phyloP scores from a whole-genome alignment of 2,888 invertebrate species.

The Heliothis peltigera region DNA sequence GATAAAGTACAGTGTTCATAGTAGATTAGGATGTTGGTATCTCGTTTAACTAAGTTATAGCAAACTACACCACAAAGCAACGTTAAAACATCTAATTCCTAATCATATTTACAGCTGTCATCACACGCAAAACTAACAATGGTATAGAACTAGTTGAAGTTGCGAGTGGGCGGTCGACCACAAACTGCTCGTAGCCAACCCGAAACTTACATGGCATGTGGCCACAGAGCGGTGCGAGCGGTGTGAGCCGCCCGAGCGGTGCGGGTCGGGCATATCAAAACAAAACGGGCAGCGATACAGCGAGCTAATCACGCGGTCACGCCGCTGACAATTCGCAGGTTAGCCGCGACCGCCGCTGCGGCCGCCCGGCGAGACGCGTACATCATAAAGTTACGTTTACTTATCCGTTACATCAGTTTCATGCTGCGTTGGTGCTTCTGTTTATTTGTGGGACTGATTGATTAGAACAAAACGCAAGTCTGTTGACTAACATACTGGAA shows the following conservation, averaged over 20 bases:
- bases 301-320: constrained; percentile 79
- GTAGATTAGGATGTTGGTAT: neutral
- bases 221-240: constrained; percentile 60
- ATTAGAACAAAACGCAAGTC: neutral
- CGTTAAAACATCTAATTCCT: constrained; percentile 21
- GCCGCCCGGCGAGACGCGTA: constrained; percentile 42
- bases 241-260: constrained; percentile 53
- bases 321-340: constrained; percentile 32
- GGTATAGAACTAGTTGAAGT: constrained; percentile 61
- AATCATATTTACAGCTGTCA: constrained; percentile 48
- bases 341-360: constrained; percentile 15
- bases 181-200: constrained; percentile 75
- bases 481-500: no score
- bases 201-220: constrained; percentile 72
- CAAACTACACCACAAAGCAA: neutral
- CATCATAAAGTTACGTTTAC: constrained; percentile 61
- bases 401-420: constrained; percentile 35
- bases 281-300: constrained; percentile 72
- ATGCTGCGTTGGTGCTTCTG: constrained; percentile 1
- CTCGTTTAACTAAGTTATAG: neutral
- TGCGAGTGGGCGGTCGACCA: constrained; percentile 68
- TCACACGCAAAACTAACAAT: constrained; percentile 55
- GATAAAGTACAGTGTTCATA: neutral
- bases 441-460: neutral
- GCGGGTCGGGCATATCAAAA: constrained; percentile 74